Evolutionary conservation across 2,113 vertebrate genomes (phyloP).

Genomic region (Neomonachus schauinslandi): DNA sequence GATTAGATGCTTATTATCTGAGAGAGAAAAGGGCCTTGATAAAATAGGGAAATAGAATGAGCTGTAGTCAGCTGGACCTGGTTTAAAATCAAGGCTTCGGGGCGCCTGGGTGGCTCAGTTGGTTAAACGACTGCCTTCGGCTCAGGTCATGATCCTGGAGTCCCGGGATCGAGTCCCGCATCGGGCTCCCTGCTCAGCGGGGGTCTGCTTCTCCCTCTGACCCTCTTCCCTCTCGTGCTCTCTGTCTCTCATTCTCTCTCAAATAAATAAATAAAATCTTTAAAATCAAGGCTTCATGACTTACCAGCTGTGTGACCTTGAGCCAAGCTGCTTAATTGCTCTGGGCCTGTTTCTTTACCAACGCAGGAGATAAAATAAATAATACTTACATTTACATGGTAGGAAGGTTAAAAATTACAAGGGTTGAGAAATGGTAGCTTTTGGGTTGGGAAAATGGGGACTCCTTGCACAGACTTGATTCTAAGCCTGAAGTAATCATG

Average conservation of each 20-base stretch:
- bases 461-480: neutral
- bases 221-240: too few species aligned
- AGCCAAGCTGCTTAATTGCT: neutral
- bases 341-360: neutral
- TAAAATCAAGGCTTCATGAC: neutral
- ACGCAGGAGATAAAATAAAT: neutral
- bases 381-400: neutral
- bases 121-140: too few species aligned
- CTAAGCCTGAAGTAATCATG: neutral
- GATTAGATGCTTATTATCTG: slow-evolving; percentile 51
- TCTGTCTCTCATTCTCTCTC: too few species aligned
- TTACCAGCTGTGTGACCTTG: slow-evolving; percentile 4
- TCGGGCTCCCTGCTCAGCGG: too few species aligned
- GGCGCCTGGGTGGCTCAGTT: too few species aligned
- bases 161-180: too few species aligned
- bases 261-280: too few species aligned
- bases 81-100: neutral
- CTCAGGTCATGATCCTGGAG: too few species aligned
- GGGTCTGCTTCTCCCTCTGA: too few species aligned
- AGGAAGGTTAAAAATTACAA: neutral
- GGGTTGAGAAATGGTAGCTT: neutral
- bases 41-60: slow-evolving; percentile 2
- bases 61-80: neutral
- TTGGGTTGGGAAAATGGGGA: neutral
- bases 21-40: neutral